phyloP scores from a whole-genome alignment of 2,113 vertebrate genomes.

The Daphoenositta chrysoptera region DNA sequence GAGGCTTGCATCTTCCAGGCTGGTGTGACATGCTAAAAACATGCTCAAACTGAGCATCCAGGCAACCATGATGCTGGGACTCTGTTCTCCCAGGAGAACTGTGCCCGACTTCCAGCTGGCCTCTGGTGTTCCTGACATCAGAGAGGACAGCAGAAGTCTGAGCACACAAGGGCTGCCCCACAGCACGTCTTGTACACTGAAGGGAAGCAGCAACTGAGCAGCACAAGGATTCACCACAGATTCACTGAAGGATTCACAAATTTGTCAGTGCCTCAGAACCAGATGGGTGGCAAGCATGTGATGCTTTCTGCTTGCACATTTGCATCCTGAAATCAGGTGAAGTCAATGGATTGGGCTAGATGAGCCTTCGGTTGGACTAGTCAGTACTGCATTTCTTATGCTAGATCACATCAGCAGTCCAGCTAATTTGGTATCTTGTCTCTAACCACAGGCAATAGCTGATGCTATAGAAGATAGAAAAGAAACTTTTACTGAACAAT shows the following conservation, averaged over 20 bases:
- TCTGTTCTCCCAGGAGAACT: not conserved
- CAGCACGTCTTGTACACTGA: rapidly evolving
- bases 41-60: not conserved
- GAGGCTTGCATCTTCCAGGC: not conserved
- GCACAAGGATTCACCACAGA: not conserved
- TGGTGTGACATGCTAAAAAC: not conserved
- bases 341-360: not conserved
- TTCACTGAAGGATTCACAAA: not conserved
- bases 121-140: not conserved
- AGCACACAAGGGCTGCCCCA: not conserved
- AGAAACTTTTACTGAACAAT: not conserved
- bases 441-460: not conserved
- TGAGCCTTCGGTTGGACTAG: not conserved
- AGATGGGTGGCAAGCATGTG: not conserved
- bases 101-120: rapidly evolving
- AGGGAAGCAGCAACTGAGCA: not conserved
- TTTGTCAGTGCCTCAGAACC: not conserved
- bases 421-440: not conserved
- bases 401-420: not conserved
- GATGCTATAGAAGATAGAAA: not conserved
- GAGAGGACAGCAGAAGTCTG: rapidly evolving
- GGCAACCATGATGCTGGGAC: not conserved
- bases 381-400: not conserved
- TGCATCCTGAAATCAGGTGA: not conserved
- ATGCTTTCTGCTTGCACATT: not conserved